Conservation (phyloP, 2,888 invertebrate species). For the Chirona hameri region DNA sequence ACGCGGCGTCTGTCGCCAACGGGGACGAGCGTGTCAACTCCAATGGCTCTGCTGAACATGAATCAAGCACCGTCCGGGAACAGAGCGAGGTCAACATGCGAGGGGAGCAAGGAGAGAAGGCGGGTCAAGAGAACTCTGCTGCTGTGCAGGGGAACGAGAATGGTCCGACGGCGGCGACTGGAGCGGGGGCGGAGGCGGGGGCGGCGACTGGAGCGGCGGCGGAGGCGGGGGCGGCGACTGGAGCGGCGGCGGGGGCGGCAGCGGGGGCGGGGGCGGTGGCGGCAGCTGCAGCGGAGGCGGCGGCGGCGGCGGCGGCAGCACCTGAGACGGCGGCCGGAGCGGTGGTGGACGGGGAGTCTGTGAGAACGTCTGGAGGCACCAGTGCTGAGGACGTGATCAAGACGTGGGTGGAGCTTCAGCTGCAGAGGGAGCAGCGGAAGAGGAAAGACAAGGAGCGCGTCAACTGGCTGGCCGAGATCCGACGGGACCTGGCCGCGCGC, state of each 20-base stretch:
- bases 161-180: neutral
- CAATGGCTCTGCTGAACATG: neutral
- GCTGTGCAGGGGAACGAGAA: neutral
- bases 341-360: neutral
- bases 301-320: neutral
- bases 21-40: neutral
- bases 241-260: neutral
- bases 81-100: neutral
- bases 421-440: neutral
- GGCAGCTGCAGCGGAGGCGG: neutral
- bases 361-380: neutral
- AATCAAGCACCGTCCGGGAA: neutral
- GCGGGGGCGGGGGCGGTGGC: neutral
- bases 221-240: no score
- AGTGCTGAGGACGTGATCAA: constrained; percentile 11
- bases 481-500: neutral
- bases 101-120: no score
- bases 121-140: no score
- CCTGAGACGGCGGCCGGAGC: neutral
- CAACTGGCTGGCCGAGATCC: constrained; percentile 8
- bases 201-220: no score
- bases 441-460: neutral
- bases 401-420: constrained; percentile 10
- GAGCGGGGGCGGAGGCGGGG: no score
- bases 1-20: neutral